Percentiles rank a stretch among this genome's conserved stretches.
phyloP scores from a whole-genome alignment of 1,140 invertebrate genomes.

The Ceratina japonica region DNA sequence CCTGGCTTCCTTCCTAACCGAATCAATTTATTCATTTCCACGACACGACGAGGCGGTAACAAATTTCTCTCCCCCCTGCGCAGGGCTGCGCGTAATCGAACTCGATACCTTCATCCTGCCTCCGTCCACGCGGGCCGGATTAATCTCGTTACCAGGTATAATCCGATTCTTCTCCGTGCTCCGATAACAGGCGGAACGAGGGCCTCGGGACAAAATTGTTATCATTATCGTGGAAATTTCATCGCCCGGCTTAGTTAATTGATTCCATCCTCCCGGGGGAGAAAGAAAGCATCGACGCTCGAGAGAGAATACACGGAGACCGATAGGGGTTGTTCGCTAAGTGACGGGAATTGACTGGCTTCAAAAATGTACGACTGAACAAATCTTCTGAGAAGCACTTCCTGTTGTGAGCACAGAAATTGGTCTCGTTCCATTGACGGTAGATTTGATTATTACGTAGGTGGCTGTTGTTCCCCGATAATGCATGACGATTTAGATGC shows the following conservation, averaged over 20 bases:
- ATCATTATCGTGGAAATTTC: slow-evolving; percentile 58
- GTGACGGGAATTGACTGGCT: slow-evolving; percentile 13
- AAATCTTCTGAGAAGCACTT: too few species aligned
- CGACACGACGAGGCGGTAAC: slow-evolving; percentile 22
- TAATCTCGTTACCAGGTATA: slow-evolving; percentile 55
- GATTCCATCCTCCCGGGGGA: slow-evolving; percentile 34
- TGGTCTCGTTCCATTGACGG: too few species aligned
- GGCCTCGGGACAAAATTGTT: slow-evolving; percentile 41
- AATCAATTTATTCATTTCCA: slow-evolving; percentile 33
- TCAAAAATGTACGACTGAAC: too few species aligned
- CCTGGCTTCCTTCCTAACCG: slow-evolving; percentile 3
- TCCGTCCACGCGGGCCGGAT: slow-evolving; percentile 27
- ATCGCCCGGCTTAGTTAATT: slow-evolving; percentile 41
- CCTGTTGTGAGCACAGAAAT: too few species aligned
- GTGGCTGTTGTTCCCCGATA: too few species aligned
- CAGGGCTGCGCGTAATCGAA: background rate
- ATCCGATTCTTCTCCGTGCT: slow-evolving; percentile 52
- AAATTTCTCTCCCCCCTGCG: slow-evolving; percentile 2
- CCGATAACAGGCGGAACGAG: slow-evolving; percentile 21
- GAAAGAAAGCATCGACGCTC: background rate
- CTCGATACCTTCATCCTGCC: slow-evolving; percentile 18
- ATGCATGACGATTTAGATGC: too few species aligned
- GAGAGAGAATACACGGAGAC: background rate
- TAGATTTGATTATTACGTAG: too few species aligned
- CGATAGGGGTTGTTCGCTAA: slow-evolving; percentile 21